These are phyloP conservation scores for Aegotheles bennettii DNA, from an alignment of 2,113 vertebrate species.

Conservation along the genomic window DNA sequence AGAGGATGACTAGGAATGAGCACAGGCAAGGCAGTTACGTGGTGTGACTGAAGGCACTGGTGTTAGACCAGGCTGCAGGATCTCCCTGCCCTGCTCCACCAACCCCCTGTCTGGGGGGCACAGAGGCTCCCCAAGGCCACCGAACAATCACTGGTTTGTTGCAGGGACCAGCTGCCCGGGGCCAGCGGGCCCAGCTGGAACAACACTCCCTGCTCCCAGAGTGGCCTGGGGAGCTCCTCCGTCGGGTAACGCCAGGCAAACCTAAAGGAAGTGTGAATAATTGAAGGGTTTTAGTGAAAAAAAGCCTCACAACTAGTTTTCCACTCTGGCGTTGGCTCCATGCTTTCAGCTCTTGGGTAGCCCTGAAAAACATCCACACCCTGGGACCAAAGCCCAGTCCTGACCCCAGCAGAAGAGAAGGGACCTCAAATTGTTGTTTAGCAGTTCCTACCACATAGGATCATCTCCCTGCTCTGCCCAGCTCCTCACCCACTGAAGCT, in stretches of 20 bases:
- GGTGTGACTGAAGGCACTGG: not conserved
- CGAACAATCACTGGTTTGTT: conserved; percentile 30
- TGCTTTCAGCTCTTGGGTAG: not conserved
- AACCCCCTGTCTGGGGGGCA: not conserved
- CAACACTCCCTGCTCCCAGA: not conserved
- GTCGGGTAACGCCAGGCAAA: not conserved
- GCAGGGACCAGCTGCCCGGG: not conserved
- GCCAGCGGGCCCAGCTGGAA: not conserved
- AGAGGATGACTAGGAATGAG: not conserved
- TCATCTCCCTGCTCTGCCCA: not conserved
- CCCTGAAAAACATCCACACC: not conserved
- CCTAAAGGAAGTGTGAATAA: not conserved
- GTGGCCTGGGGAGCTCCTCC: not conserved
- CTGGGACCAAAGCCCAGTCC: not conserved
- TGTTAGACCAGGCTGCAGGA: not conserved
- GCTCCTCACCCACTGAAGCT: not conserved
- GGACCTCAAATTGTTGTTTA: not conserved
- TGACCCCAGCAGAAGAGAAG: not conserved
- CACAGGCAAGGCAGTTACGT: accelerated
- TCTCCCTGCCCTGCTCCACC: not conserved
- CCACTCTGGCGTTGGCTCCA: accelerated
- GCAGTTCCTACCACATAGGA: not conserved
- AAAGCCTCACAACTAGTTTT: not conserved
- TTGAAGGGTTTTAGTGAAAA: not conserved
- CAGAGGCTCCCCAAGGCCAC: not conserved